These are phyloP conservation scores for Coleophora flavipennella DNA, from an alignment of 2,888 invertebrate genomes.

Conservation along the genomic window DNA sequence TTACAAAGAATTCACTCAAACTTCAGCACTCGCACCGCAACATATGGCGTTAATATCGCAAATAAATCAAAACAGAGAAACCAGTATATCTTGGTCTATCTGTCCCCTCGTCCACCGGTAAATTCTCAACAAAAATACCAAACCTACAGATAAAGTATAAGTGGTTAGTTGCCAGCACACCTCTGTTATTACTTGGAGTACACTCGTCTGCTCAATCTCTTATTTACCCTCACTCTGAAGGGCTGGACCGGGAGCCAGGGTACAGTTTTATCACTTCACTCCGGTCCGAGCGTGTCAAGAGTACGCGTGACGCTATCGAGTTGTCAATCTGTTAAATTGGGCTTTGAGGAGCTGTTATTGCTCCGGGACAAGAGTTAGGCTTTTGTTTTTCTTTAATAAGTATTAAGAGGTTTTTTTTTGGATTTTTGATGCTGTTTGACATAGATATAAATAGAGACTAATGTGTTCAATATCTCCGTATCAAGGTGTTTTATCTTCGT, in stretches of 20 bases:
- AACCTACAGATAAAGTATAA: background rate
- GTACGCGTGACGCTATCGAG: slow-evolving; percentile 2
- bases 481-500: no score
- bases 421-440: no score
- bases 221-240: slow-evolving; percentile 3
- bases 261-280: slow-evolving; percentile 7
- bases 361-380: no score
- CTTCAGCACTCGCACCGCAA: slow-evolving; percentile 4
- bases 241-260: slow-evolving; percentile 4
- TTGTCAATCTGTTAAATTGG: slow-evolving; percentile 5
- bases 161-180: slow-evolving; percentile 17
- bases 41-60: slow-evolving; percentile 10
- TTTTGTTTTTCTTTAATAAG: no score
- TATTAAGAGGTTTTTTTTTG: no score
- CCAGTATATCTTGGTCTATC: slow-evolving; percentile 11
- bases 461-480: no score
- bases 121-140: no score
- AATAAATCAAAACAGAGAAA: slow-evolving; percentile 9
- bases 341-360: background rate
- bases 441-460: no score
- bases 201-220: slow-evolving; percentile 31
- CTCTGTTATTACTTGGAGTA: slow-evolving; percentile 37
- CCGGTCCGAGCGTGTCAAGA: slow-evolving; percentile 4
- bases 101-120: no score
- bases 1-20: slow-evolving; percentile 8